Evolutionary conservation across 1,140 invertebrate genomes (phyloP), one percentile per base, ranked within the genome.

Genomic region (Araneus ventricosus): DNA sequence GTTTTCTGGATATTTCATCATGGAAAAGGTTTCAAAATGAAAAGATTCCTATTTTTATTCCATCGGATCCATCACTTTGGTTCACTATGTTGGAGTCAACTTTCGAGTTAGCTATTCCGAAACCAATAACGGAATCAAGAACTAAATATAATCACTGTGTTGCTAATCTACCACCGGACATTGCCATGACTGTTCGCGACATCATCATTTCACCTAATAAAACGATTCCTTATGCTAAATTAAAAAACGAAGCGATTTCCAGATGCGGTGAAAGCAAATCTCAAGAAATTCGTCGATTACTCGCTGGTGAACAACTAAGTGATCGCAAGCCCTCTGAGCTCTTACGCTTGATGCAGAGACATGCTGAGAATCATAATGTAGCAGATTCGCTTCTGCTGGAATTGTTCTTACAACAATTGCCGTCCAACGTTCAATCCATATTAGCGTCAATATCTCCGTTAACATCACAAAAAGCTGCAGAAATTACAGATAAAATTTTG

Each of bases 61-160:
- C 20, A 22, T 7, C 24, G 0, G 86, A 88, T 63, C 86, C 61
- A 22, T n/a, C 86, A 3, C 37, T 88, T 24, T 67, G 5, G 86
- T 88, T 88, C 37, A 30, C 86, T 24, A 70, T 67, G 57, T 4
- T 7, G 14, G 61, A 70, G 10, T 30, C 22, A 4, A 63, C 61
- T 10, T 70, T 70, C 70, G n/a, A 57, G n/a, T 41, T 88, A 30
- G 59, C 34, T 22, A 24, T 34, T 39, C 61, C 61, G 27, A 88
- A 88, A n/a, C 27, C 59, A 37, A 88, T 88, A 24, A 70, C 86
- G n/a, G 86, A 4, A 67, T 57, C 8, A 1, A 34, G 17, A 67
- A 88, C 61, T 1, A 88, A 88, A n/a, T 88, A 67, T 41, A 88
- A 88, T 45, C 67, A 88, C n/a, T 39, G 39, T 37, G 61, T 88